These are phyloP conservation scores for Xiphophorus maculatus DNA, from an alignment of 2,113 vertebrate genomes.

Conservation along the genomic window DNA sequence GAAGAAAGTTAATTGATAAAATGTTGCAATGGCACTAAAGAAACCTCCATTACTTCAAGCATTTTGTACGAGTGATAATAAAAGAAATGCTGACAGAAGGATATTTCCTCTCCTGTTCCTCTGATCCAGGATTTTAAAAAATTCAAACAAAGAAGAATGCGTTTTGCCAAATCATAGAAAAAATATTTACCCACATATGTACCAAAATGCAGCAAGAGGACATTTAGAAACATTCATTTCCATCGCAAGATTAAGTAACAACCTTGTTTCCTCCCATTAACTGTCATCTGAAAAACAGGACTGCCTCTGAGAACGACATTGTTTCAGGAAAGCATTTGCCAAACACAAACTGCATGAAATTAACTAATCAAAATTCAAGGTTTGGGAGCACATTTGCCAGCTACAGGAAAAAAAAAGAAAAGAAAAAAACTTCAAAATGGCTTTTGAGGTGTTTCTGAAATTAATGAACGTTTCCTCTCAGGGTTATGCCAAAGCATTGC, in stretches of 20 bases:
- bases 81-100: too few species aligned
- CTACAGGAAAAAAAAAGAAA: conserved; percentile 33
- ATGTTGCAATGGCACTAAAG: too few species aligned
- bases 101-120: conserved; percentile 39
- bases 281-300: conserved; percentile 65
- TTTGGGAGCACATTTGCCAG: conserved; percentile 63
- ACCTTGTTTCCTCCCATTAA: conserved; percentile 44
- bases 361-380: conserved; percentile 75
- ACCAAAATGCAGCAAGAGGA: conserved; percentile 64
- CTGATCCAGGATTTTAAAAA: conserved; percentile 48
- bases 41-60: too few species aligned
- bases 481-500: conserved; percentile 56
- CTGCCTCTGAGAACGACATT: conserved; percentile 67
- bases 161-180: conserved; percentile 27
- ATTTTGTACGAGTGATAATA: too few species aligned
- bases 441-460: conserved; percentile 56
- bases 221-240: conserved; percentile 56
- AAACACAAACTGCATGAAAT: conserved; percentile 71
- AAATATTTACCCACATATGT: conserved; percentile 24
- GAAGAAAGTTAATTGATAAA: too few species aligned
- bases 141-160: conserved; percentile 26
- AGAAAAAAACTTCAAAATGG: conserved; percentile 67
- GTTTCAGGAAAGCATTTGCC: conserved; percentile 56
- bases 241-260: conserved; percentile 64
- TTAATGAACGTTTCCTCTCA: conserved; percentile 64